Conservation (phyloP, 2,113 vertebrate genomes). For the Phrynosoma blainvillii region DNA sequence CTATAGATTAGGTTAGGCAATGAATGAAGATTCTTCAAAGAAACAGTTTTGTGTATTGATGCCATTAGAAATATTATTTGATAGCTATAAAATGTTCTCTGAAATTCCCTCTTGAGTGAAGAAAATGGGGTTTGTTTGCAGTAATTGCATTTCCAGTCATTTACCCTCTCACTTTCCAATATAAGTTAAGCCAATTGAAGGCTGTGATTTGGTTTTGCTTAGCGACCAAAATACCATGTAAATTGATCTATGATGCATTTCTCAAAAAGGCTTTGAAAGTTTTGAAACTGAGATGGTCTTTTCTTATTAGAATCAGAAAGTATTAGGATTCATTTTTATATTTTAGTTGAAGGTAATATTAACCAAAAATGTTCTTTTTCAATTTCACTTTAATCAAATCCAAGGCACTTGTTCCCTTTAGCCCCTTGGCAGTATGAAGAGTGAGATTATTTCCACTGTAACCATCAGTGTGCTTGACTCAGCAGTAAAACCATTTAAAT, state of each 20-base stretch:
- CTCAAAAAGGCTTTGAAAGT: slow-evolving; percentile 77
- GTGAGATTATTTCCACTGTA: slow-evolving; percentile 63
- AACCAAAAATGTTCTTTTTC: slow-evolving; percentile 77
- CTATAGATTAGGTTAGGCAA: slow-evolving; percentile 74
- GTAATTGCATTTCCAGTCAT: slow-evolving; percentile 85
- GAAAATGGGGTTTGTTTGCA: slow-evolving; percentile 86
- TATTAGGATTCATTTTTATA: slow-evolving; percentile 82
- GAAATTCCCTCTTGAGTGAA: slow-evolving; percentile 83
- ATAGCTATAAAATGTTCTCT: slow-evolving; percentile 82
- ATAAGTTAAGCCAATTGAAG: slow-evolving; percentile 84
- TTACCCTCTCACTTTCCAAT: slow-evolving; percentile 81
- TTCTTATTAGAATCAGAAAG: slow-evolving; percentile 84
- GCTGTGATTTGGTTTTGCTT: slow-evolving; percentile 84
- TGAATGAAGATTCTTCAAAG: slow-evolving; percentile 66
- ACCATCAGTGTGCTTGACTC: slow-evolving; percentile 34
- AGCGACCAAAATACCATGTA: slow-evolving; percentile 83
- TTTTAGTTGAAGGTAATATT: slow-evolving; percentile 83
- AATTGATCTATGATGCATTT: slow-evolving; percentile 86
- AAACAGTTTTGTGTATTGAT: slow-evolving; percentile 83
- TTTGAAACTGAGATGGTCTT: slow-evolving; percentile 81
- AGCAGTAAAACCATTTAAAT: slow-evolving; percentile 25
- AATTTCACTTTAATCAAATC: slow-evolving; percentile 77
- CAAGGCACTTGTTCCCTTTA: slow-evolving; percentile 68
- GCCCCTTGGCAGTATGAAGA: slow-evolving; percentile 55
- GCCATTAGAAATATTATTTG: slow-evolving; percentile 85